Conservation (phyloP, 2,113 vertebrate species). For the Sturnira hondurensis region DNA sequence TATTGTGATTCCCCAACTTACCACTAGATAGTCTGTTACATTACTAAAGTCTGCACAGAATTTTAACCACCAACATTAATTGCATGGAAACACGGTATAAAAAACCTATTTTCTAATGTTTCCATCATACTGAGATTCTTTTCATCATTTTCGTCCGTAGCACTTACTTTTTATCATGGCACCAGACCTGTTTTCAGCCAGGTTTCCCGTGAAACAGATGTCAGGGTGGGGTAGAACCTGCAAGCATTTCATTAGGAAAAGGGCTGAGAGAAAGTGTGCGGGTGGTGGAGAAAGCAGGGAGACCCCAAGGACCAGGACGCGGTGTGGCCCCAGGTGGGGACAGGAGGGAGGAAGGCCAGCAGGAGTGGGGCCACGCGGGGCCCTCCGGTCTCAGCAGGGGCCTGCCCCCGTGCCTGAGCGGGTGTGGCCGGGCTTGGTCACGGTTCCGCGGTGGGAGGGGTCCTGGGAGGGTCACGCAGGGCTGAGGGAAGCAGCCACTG, state of each 20-base stretch:
- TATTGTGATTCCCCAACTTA: background rate
- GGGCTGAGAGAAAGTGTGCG: background rate
- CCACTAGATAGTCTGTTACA: background rate
- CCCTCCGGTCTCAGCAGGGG: too few species aligned
- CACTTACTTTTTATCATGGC: background rate
- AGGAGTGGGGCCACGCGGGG: too few species aligned
- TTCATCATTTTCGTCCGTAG: background rate
- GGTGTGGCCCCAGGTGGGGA: background rate
- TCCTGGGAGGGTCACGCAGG: too few species aligned
- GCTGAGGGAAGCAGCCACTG: too few species aligned
- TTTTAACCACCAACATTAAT: too few species aligned
- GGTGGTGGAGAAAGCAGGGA: too few species aligned
- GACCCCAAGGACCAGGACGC: background rate
- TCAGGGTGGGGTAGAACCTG: background rate
- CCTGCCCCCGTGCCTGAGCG: too few species aligned
- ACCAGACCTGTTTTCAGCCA: background rate
- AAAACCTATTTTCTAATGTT: background rate
- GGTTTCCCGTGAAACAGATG: background rate
- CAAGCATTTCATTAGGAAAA: background rate
- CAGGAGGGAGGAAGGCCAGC: background rate
- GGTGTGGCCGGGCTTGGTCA: too few species aligned
- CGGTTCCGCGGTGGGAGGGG: too few species aligned
- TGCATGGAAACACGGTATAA: background rate
- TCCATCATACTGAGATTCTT: background rate
- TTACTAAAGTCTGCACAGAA: background rate